These are phyloP conservation scores for Xanthia icteritia DNA, from an alignment of 2,888 invertebrate species.

Conservation along the genomic window DNA sequence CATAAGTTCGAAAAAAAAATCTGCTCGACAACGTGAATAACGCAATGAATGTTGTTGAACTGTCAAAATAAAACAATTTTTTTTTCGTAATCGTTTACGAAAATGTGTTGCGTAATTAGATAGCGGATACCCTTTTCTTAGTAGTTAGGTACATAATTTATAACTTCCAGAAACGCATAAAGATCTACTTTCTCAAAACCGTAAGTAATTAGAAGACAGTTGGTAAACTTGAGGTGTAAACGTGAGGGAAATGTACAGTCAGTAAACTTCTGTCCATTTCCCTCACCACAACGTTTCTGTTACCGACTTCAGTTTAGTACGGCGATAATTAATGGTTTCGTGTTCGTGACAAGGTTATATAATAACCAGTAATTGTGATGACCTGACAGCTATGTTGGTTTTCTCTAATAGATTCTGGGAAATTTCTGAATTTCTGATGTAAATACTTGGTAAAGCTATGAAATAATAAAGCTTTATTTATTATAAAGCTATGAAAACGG, in stretches of 20 bases:
- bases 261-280: conserved; percentile 1
- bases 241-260: too few relatives aligned
- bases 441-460: not conserved
- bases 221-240: too few relatives aligned
- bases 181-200: not conserved
- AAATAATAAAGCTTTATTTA: not conserved
- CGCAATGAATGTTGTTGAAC: too few relatives aligned
- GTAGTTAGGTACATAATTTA: not conserved
- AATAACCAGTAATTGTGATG: conserved; percentile 28
- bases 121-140: too few relatives aligned
- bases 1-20: too few relatives aligned
- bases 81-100: too few relatives aligned
- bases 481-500: not conserved
- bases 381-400: conserved; percentile 27
- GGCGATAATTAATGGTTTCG: conserved; percentile 39
- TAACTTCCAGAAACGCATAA: not conserved
- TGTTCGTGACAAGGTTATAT: conserved; percentile 50
- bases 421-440: not conserved
- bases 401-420: conserved; percentile 18
- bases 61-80: too few relatives aligned
- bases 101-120: too few relatives aligned
- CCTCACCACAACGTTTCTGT: not conserved
- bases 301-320: not conserved
- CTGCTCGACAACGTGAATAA: too few relatives aligned
- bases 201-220: conserved; percentile 6